These are phyloP conservation scores for Sipha flava DNA, from an alignment of 1,140 invertebrate species.

Conservation along the genomic window DNA sequence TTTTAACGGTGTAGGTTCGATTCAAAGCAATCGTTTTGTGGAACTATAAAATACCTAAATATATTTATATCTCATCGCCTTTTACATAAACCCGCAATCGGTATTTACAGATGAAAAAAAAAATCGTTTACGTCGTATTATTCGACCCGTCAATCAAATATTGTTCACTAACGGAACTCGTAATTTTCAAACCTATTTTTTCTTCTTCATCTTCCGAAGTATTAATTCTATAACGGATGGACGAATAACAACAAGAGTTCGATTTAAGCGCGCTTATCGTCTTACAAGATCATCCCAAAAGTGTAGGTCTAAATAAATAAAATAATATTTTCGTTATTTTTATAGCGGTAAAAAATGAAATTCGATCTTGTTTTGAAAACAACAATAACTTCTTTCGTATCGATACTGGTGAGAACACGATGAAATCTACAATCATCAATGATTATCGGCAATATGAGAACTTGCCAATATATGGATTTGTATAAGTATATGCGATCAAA, in stretches of 20 bases:
- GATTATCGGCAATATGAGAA: too few relatives aligned
- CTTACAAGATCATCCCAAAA: neutral
- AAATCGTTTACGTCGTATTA: neutral
- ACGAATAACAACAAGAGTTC: neutral
- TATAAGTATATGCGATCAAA: too few relatives aligned
- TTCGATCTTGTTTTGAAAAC: neutral
- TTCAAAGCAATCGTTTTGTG: too few relatives aligned
- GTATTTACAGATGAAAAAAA: too few relatives aligned
- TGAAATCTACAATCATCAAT: too few relatives aligned
- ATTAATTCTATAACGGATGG: slow-evolving; percentile 5
- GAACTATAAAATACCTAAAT: too few relatives aligned
- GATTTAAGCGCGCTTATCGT: neutral
- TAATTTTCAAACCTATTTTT: neutral
- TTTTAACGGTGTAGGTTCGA: too few relatives aligned
- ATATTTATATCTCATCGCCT: too few relatives aligned
- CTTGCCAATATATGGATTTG: too few relatives aligned
- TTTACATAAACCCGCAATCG: too few relatives aligned
- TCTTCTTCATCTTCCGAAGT: neutral
- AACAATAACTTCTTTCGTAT: neutral
- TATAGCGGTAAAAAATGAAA: slow-evolving; percentile 8
- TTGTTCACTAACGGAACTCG: slow-evolving; percentile 2
- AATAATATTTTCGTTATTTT: neutral
- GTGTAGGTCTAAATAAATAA: neutral
- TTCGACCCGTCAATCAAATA: slow-evolving; percentile 18
- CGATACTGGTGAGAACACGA: slow-evolving; percentile 13